Evolutionary conservation across 2,797 vertebrate genomes (phyloP).

Genomic region (Valencia hispanica): DNA sequence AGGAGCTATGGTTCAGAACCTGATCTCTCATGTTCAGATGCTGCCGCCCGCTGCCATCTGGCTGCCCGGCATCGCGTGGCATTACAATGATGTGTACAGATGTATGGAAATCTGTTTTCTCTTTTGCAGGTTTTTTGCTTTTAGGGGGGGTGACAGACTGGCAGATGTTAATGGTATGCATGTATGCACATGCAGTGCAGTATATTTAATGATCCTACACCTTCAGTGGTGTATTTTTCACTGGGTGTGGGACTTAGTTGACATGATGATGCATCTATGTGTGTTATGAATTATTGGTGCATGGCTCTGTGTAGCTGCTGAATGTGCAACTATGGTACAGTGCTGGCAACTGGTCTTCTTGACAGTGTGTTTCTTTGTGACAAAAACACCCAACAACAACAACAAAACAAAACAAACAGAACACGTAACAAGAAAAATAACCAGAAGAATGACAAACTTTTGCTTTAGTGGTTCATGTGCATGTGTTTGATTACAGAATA

Average conservation of each 20-base stretch:
- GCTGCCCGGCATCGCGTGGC: constrained; percentile 57
- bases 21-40: constrained; percentile 43
- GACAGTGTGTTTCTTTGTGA: constrained; percentile 57
- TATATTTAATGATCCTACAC: constrained; percentile 44
- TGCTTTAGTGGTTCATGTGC: constrained; percentile 25
- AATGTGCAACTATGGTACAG: constrained; percentile 64
- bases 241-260: constrained; percentile 50
- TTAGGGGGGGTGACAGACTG: constrained; percentile 57
- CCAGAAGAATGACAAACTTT: constrained; percentile 16
- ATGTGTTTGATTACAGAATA: constrained; percentile 2
- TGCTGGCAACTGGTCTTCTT: constrained; percentile 60
- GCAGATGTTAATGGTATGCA: constrained; percentile 73
- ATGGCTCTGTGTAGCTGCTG: constrained; percentile 61
- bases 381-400: constrained; percentile 20
- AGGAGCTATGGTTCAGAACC: constrained; percentile 56
- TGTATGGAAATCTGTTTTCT: constrained; percentile 73
- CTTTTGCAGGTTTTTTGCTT: constrained; percentile 58
- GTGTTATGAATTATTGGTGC: constrained; percentile 69
- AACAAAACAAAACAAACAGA: constrained; percentile 17
- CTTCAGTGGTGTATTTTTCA: constrained; percentile 59
- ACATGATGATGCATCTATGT: constrained; percentile 33
- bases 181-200: constrained; percentile 60
- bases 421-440: constrained; percentile 19
- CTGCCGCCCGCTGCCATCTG: constrained; percentile 65
- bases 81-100: constrained; percentile 72